Percentiles rank a stretch among this genome's conserved stretches.
Evolutionary conservation across 1,140 invertebrate genomes (phyloP).

Genomic region (Alviniconcha marisindica): DNA sequence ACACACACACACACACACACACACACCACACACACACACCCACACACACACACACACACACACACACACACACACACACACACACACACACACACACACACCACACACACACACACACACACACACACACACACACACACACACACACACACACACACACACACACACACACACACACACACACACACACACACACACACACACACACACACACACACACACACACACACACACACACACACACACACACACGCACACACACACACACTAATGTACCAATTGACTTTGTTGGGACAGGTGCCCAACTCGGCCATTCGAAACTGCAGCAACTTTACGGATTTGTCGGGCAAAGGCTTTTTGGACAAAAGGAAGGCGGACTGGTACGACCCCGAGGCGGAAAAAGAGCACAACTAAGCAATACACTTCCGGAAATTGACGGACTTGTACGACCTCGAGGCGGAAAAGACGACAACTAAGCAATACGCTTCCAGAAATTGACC

Average conservation of each 20-base stretch:
- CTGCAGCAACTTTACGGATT: conserved; percentile 56
- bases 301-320: conserved; percentile 55
- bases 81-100: conserved; percentile 12
- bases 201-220: conserved; percentile 14
- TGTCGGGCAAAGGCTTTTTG: conserved; percentile 61
- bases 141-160: background rate
- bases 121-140: background rate
- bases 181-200: conserved; percentile 18
- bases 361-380: conserved; percentile 38
- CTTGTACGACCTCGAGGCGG: background rate
- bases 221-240: background rate
- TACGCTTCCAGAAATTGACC: background rate
- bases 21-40: background rate
- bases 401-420: background rate
- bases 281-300: no score
- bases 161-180: background rate
- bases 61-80: background rate
- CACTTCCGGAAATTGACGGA: background rate
- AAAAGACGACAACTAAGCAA: background rate
- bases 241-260: background rate
- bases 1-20: background rate
- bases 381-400: background rate
- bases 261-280: no score
- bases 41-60: conserved; percentile 15
- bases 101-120: background rate